Evolutionary conservation across 2,797 vertebrate species (phyloP).

Genomic region (Sardinella longiceps): DNA sequence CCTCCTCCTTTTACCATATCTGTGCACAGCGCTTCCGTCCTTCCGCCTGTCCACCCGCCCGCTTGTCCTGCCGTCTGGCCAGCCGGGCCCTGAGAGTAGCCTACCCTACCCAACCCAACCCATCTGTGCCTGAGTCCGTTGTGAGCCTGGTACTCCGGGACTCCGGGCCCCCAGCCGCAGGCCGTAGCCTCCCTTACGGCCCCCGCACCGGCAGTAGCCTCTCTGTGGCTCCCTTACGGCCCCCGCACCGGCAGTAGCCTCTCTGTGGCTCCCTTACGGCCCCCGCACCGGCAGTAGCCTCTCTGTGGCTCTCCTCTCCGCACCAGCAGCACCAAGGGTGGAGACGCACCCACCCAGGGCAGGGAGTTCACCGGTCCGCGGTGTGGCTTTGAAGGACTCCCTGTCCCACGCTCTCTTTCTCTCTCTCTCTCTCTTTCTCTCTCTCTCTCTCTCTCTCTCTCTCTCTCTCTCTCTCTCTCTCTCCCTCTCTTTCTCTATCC

Average conservation of each 20-base stretch:
- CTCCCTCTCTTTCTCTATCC: neutral
- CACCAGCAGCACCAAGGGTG: neutral
- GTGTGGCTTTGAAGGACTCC: slow-evolving; percentile 20
- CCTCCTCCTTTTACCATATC: neutral
- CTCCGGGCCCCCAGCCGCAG: neutral
- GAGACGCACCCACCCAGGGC: neutral
- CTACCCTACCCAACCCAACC: too few relatives aligned
- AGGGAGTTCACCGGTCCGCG: slow-evolving; percentile 4
- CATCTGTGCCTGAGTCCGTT: neutral
- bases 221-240: too few relatives aligned
- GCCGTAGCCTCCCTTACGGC: neutral
- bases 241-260: neutral
- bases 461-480: slow-evolving; percentile 15
- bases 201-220: neutral
- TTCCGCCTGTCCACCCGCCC: neutral
- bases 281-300: neutral
- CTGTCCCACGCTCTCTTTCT: neutral
- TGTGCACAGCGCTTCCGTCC: neutral
- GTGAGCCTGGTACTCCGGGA: slow-evolving; percentile 8
- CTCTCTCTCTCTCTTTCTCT: slow-evolving; percentile 21
- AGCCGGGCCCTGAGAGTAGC: too few relatives aligned
- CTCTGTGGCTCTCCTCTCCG: too few relatives aligned
- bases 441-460: neutral
- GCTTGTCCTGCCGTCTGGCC: neutral
- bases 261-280: too few relatives aligned